Evolutionary conservation across 1,140 invertebrate genomes (phyloP), one percentile per base, ranked within the genome.

Genomic region (Bombus waltoni): DNA sequence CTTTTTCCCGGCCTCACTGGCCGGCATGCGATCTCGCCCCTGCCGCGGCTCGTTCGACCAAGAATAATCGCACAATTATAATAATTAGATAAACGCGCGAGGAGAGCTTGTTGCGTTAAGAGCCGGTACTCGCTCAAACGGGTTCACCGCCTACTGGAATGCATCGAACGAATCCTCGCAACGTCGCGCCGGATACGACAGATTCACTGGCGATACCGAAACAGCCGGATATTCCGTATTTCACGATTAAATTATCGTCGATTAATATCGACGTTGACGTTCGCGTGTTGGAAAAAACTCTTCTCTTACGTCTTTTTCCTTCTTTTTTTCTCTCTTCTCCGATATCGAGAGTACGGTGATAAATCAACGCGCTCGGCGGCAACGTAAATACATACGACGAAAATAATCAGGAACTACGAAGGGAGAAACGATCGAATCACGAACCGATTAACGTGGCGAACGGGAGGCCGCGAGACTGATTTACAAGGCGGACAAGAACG

Each of bases 51-150:
- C 87, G 47, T 71, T 88, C 53, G 82, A 42, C 76, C 66, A 85
- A 86, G 86, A 93, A 94, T 93, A 94, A 95, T 95, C 91, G 90
- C 81, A 93, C 93, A 94, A 95, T 95, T 94, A 95, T 93, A 93
- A 92, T 95, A 95, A 95, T 94, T 95, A 93, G 90, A 94, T 94
- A 94, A 95, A 91, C 92, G 91, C 90, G 90, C 88, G 92, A 92
- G 73, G 81, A 86, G 80, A 73, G 87, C 86, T 86, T 87, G 86
- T 91, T 86, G 80, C 79, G 87, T 74, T 88, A 86, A 86, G 87
- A 73, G 76, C 68, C 62, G 83, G 74, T 83, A 92, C 91, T 88
- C 82, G 80, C 75, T 76, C 74, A 83, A 85, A 76, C 71, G 81
- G 71, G 80, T 79, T 75, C 76, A 74, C 87, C 72, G 66, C 74